Conservation (phyloP, 2,888 invertebrate genomes). For the Allacma fusca region DNA sequence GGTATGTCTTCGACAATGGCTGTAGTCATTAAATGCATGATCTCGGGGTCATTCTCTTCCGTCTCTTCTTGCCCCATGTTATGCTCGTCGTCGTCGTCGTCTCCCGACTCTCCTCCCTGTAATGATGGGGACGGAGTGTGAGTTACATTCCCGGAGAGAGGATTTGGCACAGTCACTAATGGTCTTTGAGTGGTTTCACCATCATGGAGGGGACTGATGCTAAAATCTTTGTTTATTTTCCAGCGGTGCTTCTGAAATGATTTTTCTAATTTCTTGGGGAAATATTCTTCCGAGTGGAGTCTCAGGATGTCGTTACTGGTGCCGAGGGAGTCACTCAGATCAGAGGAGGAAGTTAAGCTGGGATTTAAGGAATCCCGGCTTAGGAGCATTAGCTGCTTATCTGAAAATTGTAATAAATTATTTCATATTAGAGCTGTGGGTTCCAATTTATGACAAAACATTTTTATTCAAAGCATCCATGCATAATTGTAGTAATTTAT, state of each 20-base stretch:
- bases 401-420: background rate
- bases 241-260: slow-evolving; percentile 33
- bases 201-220: slow-evolving; percentile 11
- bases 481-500: no score
- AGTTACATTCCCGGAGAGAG: background rate
- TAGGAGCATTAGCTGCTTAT: slow-evolving; percentile 1
- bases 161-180: slow-evolving; percentile 11
- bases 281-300: slow-evolving; percentile 4
- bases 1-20: background rate
- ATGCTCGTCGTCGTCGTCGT: background rate
- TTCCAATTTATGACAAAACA: no score
- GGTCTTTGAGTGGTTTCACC: background rate
- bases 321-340: background rate
- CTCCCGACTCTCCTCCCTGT: background rate
- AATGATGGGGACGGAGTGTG: background rate
- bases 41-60: slow-evolving; percentile 23
- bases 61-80: slow-evolving; percentile 3
- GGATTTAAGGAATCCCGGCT: background rate
- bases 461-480: no score
- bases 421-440: no score
- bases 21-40: background rate
- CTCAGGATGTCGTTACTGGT: slow-evolving; percentile 17
- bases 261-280: slow-evolving; percentile 31
- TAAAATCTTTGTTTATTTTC: slow-evolving; percentile 30
- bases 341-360: background rate